phyloP scores from a whole-genome alignment of 2,888 invertebrate species.

The Scaptomyza cyrtandrae region DNA sequence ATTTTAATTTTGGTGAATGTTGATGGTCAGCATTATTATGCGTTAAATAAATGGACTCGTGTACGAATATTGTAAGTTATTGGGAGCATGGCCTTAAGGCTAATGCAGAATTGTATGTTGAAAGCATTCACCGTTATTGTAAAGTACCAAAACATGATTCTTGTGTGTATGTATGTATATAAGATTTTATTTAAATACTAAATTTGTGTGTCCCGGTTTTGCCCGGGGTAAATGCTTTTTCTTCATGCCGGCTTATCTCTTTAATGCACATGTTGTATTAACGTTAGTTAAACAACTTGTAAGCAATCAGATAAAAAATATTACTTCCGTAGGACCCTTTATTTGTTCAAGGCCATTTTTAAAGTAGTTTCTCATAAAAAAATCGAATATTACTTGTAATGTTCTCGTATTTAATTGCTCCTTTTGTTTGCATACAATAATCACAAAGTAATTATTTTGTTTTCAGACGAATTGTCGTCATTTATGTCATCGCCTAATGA shows the following conservation, averaged over 20 bases:
- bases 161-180: not conserved
- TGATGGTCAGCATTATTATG: constrained; percentile 4
- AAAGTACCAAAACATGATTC: not conserved
- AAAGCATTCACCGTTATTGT: not conserved
- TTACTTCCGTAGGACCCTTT: not conserved
- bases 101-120: not conserved
- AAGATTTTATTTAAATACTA: not conserved
- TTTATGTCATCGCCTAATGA: constrained; percentile 69
- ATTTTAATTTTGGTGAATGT: constrained; percentile 1
- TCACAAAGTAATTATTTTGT: constrained; percentile 5
- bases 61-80: not conserved
- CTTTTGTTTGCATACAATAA: not conserved
- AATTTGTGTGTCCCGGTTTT: not conserved
- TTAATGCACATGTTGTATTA: not conserved
- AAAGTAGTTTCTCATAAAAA: not conserved
- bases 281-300: too few relatives aligned
- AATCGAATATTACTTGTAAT: not conserved
- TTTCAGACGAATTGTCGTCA: constrained; percentile 76
- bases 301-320: not conserved
- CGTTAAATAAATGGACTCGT: constrained; percentile 1
- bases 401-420: not conserved
- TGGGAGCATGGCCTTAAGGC: constrained; percentile 1
- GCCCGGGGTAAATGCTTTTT: not conserved
- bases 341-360: not conserved
- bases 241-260: not conserved